Conservation (phyloP, 2,888 invertebrate species). For the Sisyra nigra region DNA sequence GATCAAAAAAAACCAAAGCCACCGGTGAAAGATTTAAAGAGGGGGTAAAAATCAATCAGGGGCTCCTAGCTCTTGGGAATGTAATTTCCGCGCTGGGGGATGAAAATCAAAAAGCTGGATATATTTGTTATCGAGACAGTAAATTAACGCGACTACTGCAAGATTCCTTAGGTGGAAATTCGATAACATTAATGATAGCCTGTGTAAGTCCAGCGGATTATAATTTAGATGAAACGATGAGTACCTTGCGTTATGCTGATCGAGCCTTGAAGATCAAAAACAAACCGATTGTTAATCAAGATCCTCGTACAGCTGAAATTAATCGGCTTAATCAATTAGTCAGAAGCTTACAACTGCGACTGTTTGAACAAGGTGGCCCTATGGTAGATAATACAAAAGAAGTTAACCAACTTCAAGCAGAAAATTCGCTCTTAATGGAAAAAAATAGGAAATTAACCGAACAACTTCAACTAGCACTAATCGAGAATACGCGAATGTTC, state of each 20-base stretch:
- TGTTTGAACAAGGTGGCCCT: constrained; percentile 32
- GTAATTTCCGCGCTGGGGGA: constrained; percentile 86
- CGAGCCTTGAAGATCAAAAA: constrained; percentile 75
- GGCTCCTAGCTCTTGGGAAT: constrained; percentile 79
- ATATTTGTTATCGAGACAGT: constrained; percentile 82
- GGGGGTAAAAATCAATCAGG: constrained; percentile 84
- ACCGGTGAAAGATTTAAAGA: constrained; percentile 78
- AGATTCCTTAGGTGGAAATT: constrained; percentile 93
- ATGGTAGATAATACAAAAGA: constrained; percentile 19
- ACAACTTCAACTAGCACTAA: constrained; percentile 44
- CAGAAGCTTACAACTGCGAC: constrained; percentile 47
- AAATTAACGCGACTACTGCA: constrained; percentile 82
- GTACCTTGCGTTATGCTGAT: constrained; percentile 80
- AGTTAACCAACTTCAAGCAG: constrained; percentile 14
- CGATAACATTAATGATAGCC: constrained; percentile 87
- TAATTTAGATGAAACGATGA: constrained; percentile 74
- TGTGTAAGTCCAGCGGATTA: constrained; percentile 88
- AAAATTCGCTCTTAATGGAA: constrained; percentile 35
- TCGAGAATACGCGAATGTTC: constrained; percentile 53
- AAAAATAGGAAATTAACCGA: constrained; percentile 46
- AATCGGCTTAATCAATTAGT: constrained; percentile 55
- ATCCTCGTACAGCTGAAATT: constrained; percentile 67
- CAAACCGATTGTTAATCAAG: constrained; percentile 75
- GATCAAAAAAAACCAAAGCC: constrained; percentile 80
- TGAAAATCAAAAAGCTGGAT: constrained; percentile 35